Evolutionary conservation across 2,113 vertebrate genomes (phyloP).

Genomic region (Haliaeetus leucogaster): DNA sequence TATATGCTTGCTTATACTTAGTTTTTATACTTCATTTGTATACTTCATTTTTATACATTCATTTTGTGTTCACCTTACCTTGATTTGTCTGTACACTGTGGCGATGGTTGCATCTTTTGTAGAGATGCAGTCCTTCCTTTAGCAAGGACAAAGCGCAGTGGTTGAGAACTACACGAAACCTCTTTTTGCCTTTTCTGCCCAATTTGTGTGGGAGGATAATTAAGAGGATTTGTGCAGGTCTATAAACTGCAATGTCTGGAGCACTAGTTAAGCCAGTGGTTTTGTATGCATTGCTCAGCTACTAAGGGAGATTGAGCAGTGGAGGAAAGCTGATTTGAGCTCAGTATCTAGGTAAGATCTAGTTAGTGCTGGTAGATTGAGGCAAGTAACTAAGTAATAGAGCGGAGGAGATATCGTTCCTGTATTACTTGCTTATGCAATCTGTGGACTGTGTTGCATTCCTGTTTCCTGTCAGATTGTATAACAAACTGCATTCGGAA

Average conservation of each 20-base stretch:
- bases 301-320: not conserved
- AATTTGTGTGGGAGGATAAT: not conserved
- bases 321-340: not conserved
- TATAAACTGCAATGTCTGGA: not conserved
- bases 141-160: not conserved
- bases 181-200: not conserved
- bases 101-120: not conserved
- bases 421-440: rapidly evolving
- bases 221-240: not conserved
- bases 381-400: not conserved
- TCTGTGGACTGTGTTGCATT: not conserved
- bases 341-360: not conserved
- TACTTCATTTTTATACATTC: not conserved
- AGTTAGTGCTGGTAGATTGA: not conserved
- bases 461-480: not conserved
- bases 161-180: not conserved
- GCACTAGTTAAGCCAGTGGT: not conserved
- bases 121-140: not conserved
- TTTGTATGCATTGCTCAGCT: not conserved
- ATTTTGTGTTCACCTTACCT: not conserved
- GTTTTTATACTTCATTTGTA: not conserved
- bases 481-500: not conserved
- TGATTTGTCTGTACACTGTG: not conserved
- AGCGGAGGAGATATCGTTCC: not conserved
- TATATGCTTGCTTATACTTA: not conserved